Percentiles rank a stretch among this genome's conserved stretches.
Evolutionary conservation across 2,888 invertebrate species (phyloP).

Genomic region (Dynastes grantii): DNA sequence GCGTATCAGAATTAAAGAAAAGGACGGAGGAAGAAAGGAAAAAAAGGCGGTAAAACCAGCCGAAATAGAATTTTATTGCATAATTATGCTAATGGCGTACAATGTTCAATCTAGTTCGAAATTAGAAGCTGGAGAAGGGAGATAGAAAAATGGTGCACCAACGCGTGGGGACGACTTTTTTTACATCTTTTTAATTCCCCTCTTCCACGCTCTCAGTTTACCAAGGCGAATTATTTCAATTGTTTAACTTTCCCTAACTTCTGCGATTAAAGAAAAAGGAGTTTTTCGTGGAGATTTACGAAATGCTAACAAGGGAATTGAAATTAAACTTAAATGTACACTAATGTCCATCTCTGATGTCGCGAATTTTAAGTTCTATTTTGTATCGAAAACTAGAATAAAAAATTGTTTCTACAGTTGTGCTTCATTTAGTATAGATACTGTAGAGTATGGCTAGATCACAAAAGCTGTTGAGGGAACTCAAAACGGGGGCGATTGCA

Average conservation of each 20-base stretch:
- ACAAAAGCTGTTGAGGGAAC: too few species aligned
- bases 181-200: constrained; percentile 27
- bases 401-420: too few species aligned
- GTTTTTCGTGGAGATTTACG: neutral
- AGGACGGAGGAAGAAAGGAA: neutral
- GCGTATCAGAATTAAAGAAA: constrained; percentile 18
- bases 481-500: too few species aligned
- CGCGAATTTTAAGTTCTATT: too few species aligned
- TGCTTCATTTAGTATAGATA: too few species aligned
- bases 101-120: constrained; percentile 37
- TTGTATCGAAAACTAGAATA: too few species aligned
- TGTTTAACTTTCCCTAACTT: constrained; percentile 20
- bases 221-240: constrained; percentile 34
- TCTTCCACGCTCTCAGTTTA: neutral
- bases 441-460: too few species aligned
- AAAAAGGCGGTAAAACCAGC: neutral
- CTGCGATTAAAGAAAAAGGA: constrained; percentile 22
- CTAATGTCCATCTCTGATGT: too few species aligned
- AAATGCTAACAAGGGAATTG: constrained; percentile 30
- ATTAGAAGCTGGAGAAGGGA: neutral
- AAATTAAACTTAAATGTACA: neutral
- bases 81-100: constrained; percentile 29
- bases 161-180: neutral
- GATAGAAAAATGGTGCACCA: neutral
- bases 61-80: constrained; percentile 33